phyloP scores from a whole-genome alignment of 2,888 invertebrate species.

The Perdita meconis region DNA sequence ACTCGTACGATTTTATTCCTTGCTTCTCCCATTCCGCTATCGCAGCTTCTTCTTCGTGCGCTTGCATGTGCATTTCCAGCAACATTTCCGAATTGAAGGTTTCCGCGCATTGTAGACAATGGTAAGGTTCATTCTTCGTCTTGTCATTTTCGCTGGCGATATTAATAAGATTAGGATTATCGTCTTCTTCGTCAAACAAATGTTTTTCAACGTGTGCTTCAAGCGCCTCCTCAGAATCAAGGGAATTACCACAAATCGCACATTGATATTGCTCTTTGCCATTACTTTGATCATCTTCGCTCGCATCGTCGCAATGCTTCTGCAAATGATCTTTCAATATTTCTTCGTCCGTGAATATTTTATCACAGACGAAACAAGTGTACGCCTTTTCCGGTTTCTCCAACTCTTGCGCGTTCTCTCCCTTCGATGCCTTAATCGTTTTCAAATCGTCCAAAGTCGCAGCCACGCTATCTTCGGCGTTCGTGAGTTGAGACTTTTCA shows the following conservation, averaged over 20 bases:
- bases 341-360: slow-evolving; percentile 79
- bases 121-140: slow-evolving; percentile 58
- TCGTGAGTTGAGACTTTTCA: slow-evolving; percentile 7
- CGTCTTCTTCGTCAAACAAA: slow-evolving; percentile 79
- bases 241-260: slow-evolving; percentile 79
- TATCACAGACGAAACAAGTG: slow-evolving; percentile 82
- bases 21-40: slow-evolving; percentile 80
- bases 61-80: slow-evolving; percentile 79
- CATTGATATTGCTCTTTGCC: slow-evolving; percentile 78
- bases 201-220: slow-evolving; percentile 80
- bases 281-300: slow-evolving; percentile 72
- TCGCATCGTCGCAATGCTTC: slow-evolving; percentile 81
- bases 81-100: slow-evolving; percentile 76
- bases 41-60: slow-evolving; percentile 80
- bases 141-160: slow-evolving; percentile 67
- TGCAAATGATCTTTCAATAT: slow-evolving; percentile 81
- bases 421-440: slow-evolving; percentile 17
- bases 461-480: slow-evolving; percentile 13
- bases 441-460: neutral
- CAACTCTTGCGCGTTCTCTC: neutral
- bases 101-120: slow-evolving; percentile 76
- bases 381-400: slow-evolving; percentile 64
- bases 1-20: slow-evolving; percentile 67
- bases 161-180: slow-evolving; percentile 79
- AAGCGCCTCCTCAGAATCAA: slow-evolving; percentile 78